phyloP scores from a whole-genome alignment of 2,113 vertebrate genomes.

The Baryphthengus martii region DNA sequence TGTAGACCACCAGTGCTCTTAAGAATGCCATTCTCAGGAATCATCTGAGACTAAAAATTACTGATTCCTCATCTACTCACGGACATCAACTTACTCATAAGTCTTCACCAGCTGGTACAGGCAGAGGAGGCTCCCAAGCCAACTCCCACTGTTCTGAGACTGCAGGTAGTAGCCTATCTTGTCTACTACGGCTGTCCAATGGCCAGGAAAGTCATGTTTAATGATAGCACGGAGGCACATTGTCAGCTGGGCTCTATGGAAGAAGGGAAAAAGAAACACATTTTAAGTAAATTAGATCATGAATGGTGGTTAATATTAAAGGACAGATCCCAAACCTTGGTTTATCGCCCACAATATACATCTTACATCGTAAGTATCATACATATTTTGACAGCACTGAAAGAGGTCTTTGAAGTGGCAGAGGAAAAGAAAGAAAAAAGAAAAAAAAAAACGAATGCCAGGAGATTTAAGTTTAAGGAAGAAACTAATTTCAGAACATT shows the following conservation, averaged over 20 bases:
- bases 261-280: neutral
- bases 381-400: neutral
- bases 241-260: conserved; percentile 87
- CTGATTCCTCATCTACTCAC: neutral
- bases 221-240: conserved; percentile 94
- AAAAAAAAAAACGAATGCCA: neutral
- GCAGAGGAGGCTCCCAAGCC: conserved; percentile 93
- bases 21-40: neutral
- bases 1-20: neutral
- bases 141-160: conserved; percentile 89
- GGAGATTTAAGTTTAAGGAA: neutral
- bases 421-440: neutral
- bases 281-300: neutral
- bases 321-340: neutral
- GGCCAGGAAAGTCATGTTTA: conserved; percentile 94
- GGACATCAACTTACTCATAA: conserved; percentile 88
- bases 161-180: conserved; percentile 90
- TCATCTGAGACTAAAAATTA: neutral
- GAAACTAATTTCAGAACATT: neutral
- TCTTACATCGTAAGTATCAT: neutral
- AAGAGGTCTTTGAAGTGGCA: neutral
- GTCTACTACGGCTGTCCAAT: conserved; percentile 93
- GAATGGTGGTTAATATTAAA: neutral
- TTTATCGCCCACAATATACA: neutral
- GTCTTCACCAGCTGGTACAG: conserved; percentile 97